Evolutionary conservation across 2,888 invertebrate species (phyloP).

Genomic region (Serrognathus titanus): DNA sequence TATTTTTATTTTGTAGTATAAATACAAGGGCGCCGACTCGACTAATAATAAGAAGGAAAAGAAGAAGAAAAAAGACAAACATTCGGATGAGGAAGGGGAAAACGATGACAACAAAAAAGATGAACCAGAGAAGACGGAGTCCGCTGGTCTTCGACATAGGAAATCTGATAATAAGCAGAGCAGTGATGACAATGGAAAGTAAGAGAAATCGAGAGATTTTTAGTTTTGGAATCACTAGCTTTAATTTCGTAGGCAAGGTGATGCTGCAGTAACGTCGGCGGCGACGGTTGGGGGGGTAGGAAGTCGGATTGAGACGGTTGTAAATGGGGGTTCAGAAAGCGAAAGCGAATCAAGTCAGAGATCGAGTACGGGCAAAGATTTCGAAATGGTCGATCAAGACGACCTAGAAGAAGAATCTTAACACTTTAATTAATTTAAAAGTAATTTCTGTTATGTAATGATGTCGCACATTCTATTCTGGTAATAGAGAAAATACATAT

Average conservation of each 20-base stretch:
- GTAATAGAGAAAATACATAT: slow-evolving; percentile 30
- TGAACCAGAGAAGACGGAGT: slow-evolving; percentile 44
- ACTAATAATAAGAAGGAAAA: slow-evolving; percentile 62
- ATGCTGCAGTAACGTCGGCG: neutral
- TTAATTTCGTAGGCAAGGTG: slow-evolving; percentile 15
- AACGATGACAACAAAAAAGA: slow-evolving; percentile 45
- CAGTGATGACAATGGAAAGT: slow-evolving; percentile 25
- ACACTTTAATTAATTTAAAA: slow-evolving; percentile 21
- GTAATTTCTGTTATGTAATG: neutral
- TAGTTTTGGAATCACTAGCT: neutral
- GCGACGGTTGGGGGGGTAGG: slow-evolving; percentile 5
- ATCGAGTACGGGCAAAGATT: slow-evolving; percentile 80
- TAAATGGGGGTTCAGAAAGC: slow-evolving; percentile 64
- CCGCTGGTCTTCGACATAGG: slow-evolving; percentile 18
- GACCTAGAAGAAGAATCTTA: slow-evolving; percentile 53
- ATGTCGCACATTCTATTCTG: slow-evolving; percentile 20
- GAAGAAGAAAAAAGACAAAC: slow-evolving; percentile 76
- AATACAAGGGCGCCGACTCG: slow-evolving; percentile 65
- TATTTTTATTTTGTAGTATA: slow-evolving; percentile 58
- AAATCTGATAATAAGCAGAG: slow-evolving; percentile 28
- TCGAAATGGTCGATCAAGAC: slow-evolving; percentile 78
- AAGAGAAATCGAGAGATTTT: slow-evolving; percentile 2
- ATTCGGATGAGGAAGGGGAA: slow-evolving; percentile 74
- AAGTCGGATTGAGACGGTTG: slow-evolving; percentile 29
- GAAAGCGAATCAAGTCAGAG: slow-evolving; percentile 78